These are phyloP conservation scores for Ceratina japonica DNA, from an alignment of 1,140 invertebrate species.

Conservation along the genomic window DNA sequence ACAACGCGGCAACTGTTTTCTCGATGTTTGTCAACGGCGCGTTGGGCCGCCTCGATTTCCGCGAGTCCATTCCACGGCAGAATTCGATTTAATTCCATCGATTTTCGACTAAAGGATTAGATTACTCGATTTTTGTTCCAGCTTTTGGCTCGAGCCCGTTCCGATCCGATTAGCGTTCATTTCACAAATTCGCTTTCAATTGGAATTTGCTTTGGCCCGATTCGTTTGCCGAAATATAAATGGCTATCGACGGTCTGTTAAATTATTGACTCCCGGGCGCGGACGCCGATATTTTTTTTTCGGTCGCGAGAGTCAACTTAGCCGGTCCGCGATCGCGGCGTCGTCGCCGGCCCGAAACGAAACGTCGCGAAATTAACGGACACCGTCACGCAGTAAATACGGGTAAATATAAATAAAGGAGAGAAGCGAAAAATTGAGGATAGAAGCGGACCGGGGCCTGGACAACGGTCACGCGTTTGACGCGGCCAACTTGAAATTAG, in stretches of 20 bases:
- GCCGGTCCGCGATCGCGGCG: background rate
- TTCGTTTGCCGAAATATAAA: conserved; percentile 31
- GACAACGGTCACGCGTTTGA: conserved; percentile 37
- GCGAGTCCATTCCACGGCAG: conserved; percentile 24
- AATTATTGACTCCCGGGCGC: conserved; percentile 10
- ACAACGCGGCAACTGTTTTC: background rate
- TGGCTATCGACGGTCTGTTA: background rate
- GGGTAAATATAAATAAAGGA: no score
- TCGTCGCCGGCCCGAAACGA: background rate
- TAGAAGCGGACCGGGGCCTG: background rate
- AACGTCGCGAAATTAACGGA: background rate
- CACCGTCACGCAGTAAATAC: no score
- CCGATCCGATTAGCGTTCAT: conserved; percentile 49
- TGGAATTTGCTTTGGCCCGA: conserved; percentile 20
- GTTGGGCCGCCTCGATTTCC: conserved; percentile 33
- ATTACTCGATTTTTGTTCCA: conserved; percentile 60
- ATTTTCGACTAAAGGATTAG: conserved; percentile 55
- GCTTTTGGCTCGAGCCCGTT: conserved; percentile 31
- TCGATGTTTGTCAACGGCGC: conserved; percentile 12
- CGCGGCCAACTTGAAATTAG: conserved; percentile 44
- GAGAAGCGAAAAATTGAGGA: no score
- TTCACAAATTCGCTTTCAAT: conserved; percentile 44
- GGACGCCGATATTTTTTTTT: conserved; percentile 5
- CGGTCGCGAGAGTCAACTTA: no score
- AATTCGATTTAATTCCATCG: conserved; percentile 51